A percentile compares a stretch with the other conserved stretches of the same genome.
phyloP scores from a whole-genome alignment of 2,888 invertebrate species.

The Eudemis profundana region DNA sequence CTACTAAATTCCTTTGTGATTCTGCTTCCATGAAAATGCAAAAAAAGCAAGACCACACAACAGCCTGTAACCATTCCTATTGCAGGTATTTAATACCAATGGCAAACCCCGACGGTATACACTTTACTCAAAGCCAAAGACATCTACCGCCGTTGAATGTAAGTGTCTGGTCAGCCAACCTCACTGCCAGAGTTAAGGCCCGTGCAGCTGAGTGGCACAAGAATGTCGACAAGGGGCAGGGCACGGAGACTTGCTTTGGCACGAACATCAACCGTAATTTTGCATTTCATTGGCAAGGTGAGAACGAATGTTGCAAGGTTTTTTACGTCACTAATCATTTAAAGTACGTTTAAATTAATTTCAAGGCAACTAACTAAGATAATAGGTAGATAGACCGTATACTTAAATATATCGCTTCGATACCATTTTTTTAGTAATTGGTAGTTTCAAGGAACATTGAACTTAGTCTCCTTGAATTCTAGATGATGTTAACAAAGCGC shows the following conservation, averaged over 20 bases:
- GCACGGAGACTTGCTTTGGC: conserved; percentile 65
- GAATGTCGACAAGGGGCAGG: conserved; percentile 64
- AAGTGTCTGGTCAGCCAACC: conserved; percentile 65
- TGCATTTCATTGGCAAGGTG: conserved; percentile 82
- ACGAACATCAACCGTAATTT: conserved; percentile 79
- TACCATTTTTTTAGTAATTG: no score
- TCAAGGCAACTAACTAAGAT: background rate
- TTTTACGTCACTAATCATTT: background rate
- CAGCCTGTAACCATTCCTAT: no score
- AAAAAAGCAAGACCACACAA: no score
- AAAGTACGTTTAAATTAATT: background rate
- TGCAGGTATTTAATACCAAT: conserved; percentile 75
- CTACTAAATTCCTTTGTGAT: no score
- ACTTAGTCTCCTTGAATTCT: conserved; percentile 35
- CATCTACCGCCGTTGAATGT: conserved; percentile 55
- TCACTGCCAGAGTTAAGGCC: conserved; percentile 55
- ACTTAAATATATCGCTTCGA: no score
- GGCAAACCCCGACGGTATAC: conserved; percentile 74
- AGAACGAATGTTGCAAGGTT: conserved; percentile 29
- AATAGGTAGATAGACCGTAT: no score
- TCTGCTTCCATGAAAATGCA: no score
- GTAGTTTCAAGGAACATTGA: no score
- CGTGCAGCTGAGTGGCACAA: conserved; percentile 73
- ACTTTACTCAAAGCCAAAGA: conserved; percentile 65
- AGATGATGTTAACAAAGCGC: conserved; percentile 75